Evolutionary conservation across 2,797 vertebrate genomes (phyloP).

Genomic region (Oreonectes daqikongensis): DNA sequence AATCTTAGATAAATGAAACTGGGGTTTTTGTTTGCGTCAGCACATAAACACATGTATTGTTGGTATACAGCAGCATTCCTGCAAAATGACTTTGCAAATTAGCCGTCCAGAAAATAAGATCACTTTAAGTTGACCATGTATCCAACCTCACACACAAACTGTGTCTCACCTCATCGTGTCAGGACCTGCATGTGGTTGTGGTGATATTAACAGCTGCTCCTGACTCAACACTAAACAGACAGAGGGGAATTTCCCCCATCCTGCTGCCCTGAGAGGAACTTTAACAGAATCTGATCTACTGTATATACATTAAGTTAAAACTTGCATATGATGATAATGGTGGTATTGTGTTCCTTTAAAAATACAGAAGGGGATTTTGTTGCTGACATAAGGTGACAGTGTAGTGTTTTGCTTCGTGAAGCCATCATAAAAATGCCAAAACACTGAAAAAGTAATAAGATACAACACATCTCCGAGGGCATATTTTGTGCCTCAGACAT

Average conservation of each 20-base stretch:
- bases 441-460: conserved; percentile 1
- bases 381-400: background rate
- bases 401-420: background rate
- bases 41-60: background rate
- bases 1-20: too few species aligned
- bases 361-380: background rate
- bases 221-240: conserved; percentile 57
- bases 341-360: background rate
- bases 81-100: conserved; percentile 15
- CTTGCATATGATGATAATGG: background rate
- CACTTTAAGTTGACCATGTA: conserved; percentile 40
- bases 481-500: conserved; percentile 15
- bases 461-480: background rate
- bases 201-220: conserved; percentile 32
- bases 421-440: background rate
- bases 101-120: background rate
- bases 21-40: too few species aligned
- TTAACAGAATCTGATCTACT: background rate
- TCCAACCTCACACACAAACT: conserved; percentile 22
- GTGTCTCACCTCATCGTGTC: conserved; percentile 35
- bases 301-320: background rate
- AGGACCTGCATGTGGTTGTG: conserved; percentile 35
- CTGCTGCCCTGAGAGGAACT: background rate
- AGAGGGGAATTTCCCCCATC: conserved; percentile 3
- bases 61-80: conserved; percentile 31